Evolutionary conservation across 2,797 vertebrate species (phyloP).

Genomic region (Alectoris magna): DNA sequence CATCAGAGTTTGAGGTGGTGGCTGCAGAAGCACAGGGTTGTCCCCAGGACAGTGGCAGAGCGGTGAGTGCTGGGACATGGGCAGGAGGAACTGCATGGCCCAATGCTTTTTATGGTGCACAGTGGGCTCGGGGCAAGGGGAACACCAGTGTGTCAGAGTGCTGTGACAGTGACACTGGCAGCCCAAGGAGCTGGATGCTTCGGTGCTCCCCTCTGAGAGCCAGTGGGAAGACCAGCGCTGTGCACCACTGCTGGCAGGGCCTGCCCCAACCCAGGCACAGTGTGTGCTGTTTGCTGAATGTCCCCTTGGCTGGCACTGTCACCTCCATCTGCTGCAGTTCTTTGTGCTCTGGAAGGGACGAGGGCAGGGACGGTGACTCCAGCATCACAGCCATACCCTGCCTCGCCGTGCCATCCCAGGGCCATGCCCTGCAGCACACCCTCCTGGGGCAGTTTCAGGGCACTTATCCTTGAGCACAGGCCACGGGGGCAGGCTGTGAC

Average conservation of each 20-base stretch:
- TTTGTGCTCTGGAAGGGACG: neutral
- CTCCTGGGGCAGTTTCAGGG: neutral
- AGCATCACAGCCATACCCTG: neutral
- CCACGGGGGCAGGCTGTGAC: neutral
- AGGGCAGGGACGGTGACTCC: neutral
- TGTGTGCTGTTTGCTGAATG: rapidly evolving
- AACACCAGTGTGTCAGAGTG: rapidly evolving
- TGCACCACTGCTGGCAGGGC: neutral
- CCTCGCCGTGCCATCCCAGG: neutral
- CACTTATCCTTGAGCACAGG: rapidly evolving
- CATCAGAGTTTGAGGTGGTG: conserved; percentile 90
- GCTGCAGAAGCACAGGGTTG: conserved; percentile 78
- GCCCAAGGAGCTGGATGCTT: too few species aligned
- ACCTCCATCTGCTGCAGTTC: neutral
- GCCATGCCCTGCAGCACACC: neutral
- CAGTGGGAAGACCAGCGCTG: neutral
- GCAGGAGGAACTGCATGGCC: neutral
- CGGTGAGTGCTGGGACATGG: neutral
- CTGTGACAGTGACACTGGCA: neutral
- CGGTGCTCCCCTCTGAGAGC: neutral
- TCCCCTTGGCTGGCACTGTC: neutral
- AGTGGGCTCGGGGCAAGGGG: neutral
- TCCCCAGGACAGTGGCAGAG: conserved; percentile 53
- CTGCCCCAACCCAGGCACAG: neutral
- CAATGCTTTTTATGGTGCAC: rapidly evolving